These are phyloP conservation scores for Drosophila hamatofila DNA, from an alignment of 2,888 invertebrate species.

Conservation along the genomic window DNA sequence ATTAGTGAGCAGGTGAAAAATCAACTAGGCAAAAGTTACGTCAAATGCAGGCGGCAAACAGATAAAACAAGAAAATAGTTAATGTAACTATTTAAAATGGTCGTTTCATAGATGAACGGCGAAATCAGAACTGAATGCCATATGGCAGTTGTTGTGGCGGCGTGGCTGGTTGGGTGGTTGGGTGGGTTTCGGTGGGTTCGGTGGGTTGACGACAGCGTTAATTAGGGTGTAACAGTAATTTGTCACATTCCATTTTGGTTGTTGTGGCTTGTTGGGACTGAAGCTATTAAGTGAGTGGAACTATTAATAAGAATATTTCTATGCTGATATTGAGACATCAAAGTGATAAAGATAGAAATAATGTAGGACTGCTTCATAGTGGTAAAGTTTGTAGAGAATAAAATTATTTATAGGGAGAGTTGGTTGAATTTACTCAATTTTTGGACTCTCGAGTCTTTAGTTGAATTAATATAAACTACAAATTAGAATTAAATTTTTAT, in stretches of 20 bases:
- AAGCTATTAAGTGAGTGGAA: slow-evolving; percentile 32
- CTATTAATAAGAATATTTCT: slow-evolving; percentile 12
- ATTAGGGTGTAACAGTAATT: slow-evolving; percentile 69
- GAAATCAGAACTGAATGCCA: slow-evolving; percentile 28
- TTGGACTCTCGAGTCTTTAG: not conserved
- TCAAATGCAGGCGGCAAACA: slow-evolving; percentile 9
- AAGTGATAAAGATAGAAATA: slow-evolving; percentile 10
- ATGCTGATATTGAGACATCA: not conserved
- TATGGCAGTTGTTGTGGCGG: slow-evolving; percentile 22
- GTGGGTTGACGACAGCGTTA: slow-evolving; percentile 26
- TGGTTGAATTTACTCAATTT: too few species aligned
- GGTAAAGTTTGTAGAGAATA: not conserved
- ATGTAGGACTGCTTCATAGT: not conserved
- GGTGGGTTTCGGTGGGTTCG: not conserved
- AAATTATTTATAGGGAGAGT: not conserved
- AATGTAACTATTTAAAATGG: slow-evolving; percentile 60
- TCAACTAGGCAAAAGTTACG: slow-evolving; percentile 29
- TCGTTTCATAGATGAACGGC: slow-evolving; percentile 38
- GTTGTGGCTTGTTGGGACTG: slow-evolving; percentile 9
- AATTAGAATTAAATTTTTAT: too few species aligned
- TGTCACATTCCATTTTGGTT: slow-evolving; percentile 34
- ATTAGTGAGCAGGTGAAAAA: slow-evolving; percentile 56
- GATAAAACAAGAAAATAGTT: slow-evolving; percentile 13
- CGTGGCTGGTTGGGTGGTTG: not conserved
- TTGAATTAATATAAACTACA: too few species aligned